Base-by-base conservation (phyloP, 2,113 vertebrate species). In the Antennarius striatus region DNA sequence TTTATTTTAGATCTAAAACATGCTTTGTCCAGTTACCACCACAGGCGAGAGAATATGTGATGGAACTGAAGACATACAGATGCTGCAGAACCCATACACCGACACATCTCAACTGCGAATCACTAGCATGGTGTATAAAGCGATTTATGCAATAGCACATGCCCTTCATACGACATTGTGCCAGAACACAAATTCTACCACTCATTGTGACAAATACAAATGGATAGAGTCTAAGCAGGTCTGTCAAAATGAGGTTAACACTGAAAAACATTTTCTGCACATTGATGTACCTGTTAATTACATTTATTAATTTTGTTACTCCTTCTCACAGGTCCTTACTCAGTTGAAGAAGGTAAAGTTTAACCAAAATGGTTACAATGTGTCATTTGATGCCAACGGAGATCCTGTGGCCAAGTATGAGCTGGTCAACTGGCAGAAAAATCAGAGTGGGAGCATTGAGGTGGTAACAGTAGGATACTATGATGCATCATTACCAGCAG, bases 71-170 rank as follows among this genome's bases (percentile, higher is more conserved):
- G 70, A 88, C 48, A 32, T 93, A 3, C 30, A 53, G 5, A 55
- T 45, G 0, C 72, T 92, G 3, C 75, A 81, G 52, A 89, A 29
- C 51, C 70, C 81, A 0, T 93, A 92, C 58, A 88, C 76, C 10
- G 91, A 92, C 65, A 91, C 89, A 0, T 91, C 91, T n/a, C 89
- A 92, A 67, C 70, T 92, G 10, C 66, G 91, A 30, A 47, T 89
- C 56, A 83, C 85, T 16, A 88, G 91, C 78, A 90, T 91, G 87
- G 90, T 89, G 13, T 91, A 92, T 55, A 91, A 92, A 63, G 91
- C 91, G n/a, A 81, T 86, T 13, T 90, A 91, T 63, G 89, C 91
- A 17, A 84, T 92, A 52, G 91, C 88, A 16, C 80, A 92, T 49
- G 87, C 89, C 13, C 73, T 91, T 40, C 86, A 92, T 15, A 68